Base-by-base conservation (phyloP, 1,140 invertebrate genomes). In the Octopus bimaculoides region DNA sequence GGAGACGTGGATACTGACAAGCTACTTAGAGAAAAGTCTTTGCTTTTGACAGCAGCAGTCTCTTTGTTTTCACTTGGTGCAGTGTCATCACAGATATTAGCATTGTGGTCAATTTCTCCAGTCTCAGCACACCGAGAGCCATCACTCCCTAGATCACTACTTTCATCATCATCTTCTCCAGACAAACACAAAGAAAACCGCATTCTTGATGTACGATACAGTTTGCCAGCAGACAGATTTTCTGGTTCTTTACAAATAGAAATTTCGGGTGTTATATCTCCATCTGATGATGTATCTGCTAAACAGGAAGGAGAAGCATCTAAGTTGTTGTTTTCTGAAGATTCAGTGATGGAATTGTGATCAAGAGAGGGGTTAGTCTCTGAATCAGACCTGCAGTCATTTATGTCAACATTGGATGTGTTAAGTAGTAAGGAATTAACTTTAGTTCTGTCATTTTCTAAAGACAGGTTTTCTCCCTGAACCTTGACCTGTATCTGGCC, bases 91-190 rank as follows among this genome's bases (percentile, higher is more conserved):
- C 52, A 17, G 52, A 75, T 26, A 14, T 75, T 75, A 75, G 74
- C 26, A 52, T 75, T 75, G 41, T 75, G 74, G 52, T 52, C 26
- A 10, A 75, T 52, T 75, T 75, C 52, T 71, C 66, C 66, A 71
- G 66, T 71, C 26, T 71, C 66, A 12, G 26, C 66, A 71, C 66
- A 71, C 5, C 26, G 52, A 41, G 10, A 12, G 4, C 73, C 17
- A 17, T 20, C 56, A 61, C 73, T 74, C 10, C 20, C 41, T 74
- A 20, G 9, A n/a, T 14, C 20, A 7, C 8, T 53, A 52, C 74
- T 75, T 12, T 75, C 74, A 14, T 52, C 74, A 9, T 17, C 14
- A 4, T 75, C 74, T 14, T 75, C 74, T 17, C 26, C 74, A 75
- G 52, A 53, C 17, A 52, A 14, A 52, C 74, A 52, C 4, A 53